Conservation (phyloP, 1,140 invertebrate species). For the Drosophila sechellia region DNA sequence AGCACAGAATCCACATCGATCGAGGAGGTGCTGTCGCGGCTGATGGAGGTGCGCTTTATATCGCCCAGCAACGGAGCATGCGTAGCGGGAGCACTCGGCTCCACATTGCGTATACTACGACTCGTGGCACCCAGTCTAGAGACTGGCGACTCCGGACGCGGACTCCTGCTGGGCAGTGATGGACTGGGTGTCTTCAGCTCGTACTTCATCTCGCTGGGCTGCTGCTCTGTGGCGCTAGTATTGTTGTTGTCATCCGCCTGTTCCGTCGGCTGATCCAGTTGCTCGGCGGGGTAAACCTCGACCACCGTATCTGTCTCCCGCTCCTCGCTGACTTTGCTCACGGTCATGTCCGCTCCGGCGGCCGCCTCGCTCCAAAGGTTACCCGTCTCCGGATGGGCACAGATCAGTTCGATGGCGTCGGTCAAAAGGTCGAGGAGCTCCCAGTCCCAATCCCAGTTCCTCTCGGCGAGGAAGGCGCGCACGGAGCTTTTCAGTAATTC, state of each 20-base stretch:
- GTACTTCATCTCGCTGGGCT: conserved; percentile 61
- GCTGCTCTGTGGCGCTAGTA: conserved; percentile 14
- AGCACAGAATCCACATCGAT: conserved; percentile 59
- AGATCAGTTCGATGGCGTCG: conserved; percentile 55
- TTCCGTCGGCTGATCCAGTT: conserved; percentile 47
- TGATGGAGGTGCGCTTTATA: conserved; percentile 50
- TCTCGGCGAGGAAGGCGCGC: conserved; percentile 49
- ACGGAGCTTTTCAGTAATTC: conserved; percentile 62
- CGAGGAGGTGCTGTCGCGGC: conserved; percentile 57
- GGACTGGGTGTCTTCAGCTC: conserved; percentile 33
- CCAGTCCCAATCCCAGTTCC: conserved; percentile 25
- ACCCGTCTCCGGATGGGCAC: conserved; percentile 49
- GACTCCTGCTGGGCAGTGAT: conserved; percentile 17
- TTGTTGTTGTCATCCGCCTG: conserved; percentile 49
- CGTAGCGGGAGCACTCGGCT: background rate
- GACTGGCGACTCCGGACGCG: background rate
- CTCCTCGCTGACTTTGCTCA: conserved; percentile 67
- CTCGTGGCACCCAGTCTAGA: conserved; percentile 15
- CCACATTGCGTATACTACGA: conserved; percentile 40
- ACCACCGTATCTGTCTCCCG: conserved; percentile 64
- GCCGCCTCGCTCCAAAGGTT: conserved; percentile 50
- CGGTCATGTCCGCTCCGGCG: conserved; percentile 57
- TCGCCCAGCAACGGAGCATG: conserved; percentile 52
- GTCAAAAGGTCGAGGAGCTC: conserved; percentile 62
- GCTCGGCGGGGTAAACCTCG: conserved; percentile 56